These are phyloP conservation scores for Drosophila dives DNA, from an alignment of 2,888 invertebrate genomes.

Conservation along the genomic window DNA sequence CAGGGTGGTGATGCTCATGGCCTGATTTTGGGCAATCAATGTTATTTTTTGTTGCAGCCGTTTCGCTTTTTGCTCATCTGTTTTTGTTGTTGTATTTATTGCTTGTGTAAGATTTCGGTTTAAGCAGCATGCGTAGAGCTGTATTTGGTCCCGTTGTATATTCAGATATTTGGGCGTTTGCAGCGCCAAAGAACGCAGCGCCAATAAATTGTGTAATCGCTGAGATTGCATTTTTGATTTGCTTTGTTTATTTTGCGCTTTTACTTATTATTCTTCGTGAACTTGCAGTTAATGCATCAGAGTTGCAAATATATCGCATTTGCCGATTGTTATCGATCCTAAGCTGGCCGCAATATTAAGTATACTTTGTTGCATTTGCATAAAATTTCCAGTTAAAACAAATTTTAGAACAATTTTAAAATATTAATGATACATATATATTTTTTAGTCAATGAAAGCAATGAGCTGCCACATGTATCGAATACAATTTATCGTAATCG, in stretches of 20 bases:
- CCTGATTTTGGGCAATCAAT: slow-evolving; percentile 87
- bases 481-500: slow-evolving; percentile 27
- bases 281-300: slow-evolving; percentile 21
- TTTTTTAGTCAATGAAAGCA: neutral
- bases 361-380: neutral
- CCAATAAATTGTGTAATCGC: slow-evolving; percentile 43
- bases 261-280: slow-evolving; percentile 13
- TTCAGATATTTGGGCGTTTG: slow-evolving; percentile 20
- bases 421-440: neutral
- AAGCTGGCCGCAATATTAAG: accelerated
- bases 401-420: neutral
- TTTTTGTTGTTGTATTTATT: slow-evolving; percentile 24
- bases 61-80: slow-evolving; percentile 39
- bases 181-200: slow-evolving; percentile 27
- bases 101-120: slow-evolving; percentile 50
- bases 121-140: slow-evolving; percentile 23
- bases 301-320: slow-evolving; percentile 26
- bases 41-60: slow-evolving; percentile 86
- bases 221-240: slow-evolving; percentile 38
- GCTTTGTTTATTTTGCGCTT: neutral
- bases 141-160: slow-evolving; percentile 11
- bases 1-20: slow-evolving; percentile 87
- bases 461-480: slow-evolving; percentile 28
- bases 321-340: neutral
- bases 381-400: neutral